Conservation (phyloP, 2,888 invertebrate genomes). For the Agrotis exclamationis region DNA sequence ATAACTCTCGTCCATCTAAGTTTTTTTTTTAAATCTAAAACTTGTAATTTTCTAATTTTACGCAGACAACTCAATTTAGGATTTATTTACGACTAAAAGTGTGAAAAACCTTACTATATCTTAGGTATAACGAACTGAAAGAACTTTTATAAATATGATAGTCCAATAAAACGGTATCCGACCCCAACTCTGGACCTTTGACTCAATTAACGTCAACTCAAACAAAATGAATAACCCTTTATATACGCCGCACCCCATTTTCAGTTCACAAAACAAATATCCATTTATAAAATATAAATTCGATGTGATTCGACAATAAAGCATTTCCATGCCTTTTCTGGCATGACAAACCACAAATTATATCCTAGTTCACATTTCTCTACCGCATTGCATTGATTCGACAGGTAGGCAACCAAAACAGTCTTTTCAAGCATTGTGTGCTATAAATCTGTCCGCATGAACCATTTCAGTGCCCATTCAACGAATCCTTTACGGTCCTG, state of each 20-base stretch:
- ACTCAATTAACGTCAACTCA: constrained; percentile 49
- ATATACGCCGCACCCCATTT: constrained; percentile 41
- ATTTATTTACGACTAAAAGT: neutral
- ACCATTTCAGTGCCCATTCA: constrained; percentile 65
- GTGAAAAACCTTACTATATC: neutral
- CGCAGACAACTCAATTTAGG: neutral
- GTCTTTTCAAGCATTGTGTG: constrained; percentile 56
- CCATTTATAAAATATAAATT: constrained; percentile 40
- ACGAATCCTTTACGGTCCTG: constrained; percentile 54
- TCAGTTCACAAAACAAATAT: constrained; percentile 39
- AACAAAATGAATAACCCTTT: constrained; percentile 48
- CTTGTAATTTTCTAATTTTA: neutral
- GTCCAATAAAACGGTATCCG: constrained; percentile 10
- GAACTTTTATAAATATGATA: neutral
- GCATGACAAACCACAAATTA: constrained; percentile 56
- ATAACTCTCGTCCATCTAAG: no score
- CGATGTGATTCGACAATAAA: constrained; percentile 47
- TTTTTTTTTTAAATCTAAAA: no score
- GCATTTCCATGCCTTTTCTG: constrained; percentile 12
- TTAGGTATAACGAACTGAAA: neutral
- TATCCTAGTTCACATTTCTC: constrained; percentile 56
- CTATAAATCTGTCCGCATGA: constrained; percentile 65
- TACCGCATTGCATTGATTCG: constrained; percentile 52
- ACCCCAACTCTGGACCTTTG: constrained; percentile 19
- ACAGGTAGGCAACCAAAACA: constrained; percentile 56